Evolutionary conservation across 2,888 invertebrate species (phyloP).

Genomic region (Periphyllus acericola): DNA sequence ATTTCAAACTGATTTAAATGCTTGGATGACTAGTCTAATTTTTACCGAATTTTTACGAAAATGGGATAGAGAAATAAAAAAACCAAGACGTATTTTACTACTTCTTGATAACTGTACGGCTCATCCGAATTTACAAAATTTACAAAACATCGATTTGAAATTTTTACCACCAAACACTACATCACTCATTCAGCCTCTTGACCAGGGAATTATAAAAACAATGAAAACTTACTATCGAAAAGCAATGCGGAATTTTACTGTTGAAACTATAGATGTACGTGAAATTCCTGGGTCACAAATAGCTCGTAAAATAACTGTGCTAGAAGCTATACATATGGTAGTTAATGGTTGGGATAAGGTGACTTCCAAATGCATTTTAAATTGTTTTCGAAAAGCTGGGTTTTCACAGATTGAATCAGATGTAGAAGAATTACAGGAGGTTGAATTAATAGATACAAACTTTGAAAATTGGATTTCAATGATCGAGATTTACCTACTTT

Average conservation of each 20-base stretch:
- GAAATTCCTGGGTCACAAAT: not conserved
- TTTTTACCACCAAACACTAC: constrained; percentile 56
- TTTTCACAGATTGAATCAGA: not conserved
- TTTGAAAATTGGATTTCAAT: not conserved
- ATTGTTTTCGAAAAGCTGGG: constrained; percentile 24
- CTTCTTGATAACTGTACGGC: constrained; percentile 66
- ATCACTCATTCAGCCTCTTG: constrained; percentile 35
- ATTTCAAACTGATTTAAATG: not conserved
- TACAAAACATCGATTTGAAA: constrained; percentile 30
- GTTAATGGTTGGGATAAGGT: not conserved
- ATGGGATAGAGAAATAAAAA: constrained; percentile 21
- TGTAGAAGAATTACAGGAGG: not conserved
- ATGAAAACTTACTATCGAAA: constrained; percentile 52
- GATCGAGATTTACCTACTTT: too few species aligned
- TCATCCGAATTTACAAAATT: constrained; percentile 63
- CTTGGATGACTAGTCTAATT: constrained; percentile 11
- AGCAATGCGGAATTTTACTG: constrained; percentile 16
- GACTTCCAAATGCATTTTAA: not conserved
- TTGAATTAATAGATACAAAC: not conserved
- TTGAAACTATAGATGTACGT: constrained; percentile 3
- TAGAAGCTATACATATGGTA: not conserved
- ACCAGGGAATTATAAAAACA: constrained; percentile 41
- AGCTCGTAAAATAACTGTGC: not conserved
- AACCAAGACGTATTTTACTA: constrained; percentile 65
- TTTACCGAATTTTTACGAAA: constrained; percentile 12